Evolutionary conservation across 2,888 invertebrate species (phyloP), one percentile per base, ranked within the genome.

Genomic region (Orchestes rusci): DNA sequence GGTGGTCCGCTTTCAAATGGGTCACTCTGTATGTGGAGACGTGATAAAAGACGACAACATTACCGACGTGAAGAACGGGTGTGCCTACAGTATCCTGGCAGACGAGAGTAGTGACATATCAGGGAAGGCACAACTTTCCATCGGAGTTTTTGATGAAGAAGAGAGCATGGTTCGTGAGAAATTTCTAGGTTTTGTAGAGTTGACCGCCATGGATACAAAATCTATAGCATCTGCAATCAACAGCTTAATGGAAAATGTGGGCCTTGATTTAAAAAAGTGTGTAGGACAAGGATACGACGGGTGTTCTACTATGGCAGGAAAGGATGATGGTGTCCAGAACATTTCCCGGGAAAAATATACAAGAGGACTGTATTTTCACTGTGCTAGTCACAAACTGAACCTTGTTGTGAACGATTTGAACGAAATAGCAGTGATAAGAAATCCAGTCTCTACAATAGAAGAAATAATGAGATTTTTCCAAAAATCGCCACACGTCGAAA

Each of bases 61-160:
- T 20, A 39, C 45, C 49, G 16, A 18, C 32, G 15, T 40, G 4
- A 31, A 33, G 16, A 10, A 15, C 41, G 51, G 56, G 35, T 40
- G 33, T 30, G 51, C 48, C 23, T 56, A 49, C 45, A 50, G 50
- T 37, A 45, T 57, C 31, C 43, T 55, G 44, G 58, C 56, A 35
- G 59, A 61, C 51, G 59, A 59, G 51, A 58, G 56, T 48, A 50
- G 54, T 40, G 57, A 57, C 56, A 58, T 59, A 43, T 50, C 57
- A 48, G 57, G 59, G 17, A 53, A 45, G 43, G 53, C 60, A 50
- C 59, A 57, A 51, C 51, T 59, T 34, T 59, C 59, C 30, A 56
- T 60, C 41, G 57, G 58, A 17, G 23, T 52, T 33, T 51, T 48
- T 36, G 43, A 52, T 20, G 45, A 52, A 42, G 41, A 45, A 39